These are phyloP conservation scores for Addax nasomaculatus DNA, from an alignment of 2,113 vertebrate species.

Conservation along the genomic window DNA sequence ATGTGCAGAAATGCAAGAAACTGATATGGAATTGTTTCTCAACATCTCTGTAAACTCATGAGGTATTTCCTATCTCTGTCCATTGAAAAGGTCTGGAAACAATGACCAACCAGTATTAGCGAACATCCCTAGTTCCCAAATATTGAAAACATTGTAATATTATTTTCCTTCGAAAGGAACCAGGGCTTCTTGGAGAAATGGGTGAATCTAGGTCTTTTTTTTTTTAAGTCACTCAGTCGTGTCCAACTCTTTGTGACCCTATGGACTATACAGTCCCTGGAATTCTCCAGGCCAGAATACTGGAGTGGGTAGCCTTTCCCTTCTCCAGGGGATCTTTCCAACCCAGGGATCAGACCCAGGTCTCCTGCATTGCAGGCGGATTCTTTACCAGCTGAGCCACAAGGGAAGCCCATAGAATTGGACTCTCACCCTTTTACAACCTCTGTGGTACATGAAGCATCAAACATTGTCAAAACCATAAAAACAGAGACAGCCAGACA, in stretches of 20 bases:
- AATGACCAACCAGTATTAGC: not conserved
- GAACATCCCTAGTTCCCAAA: not conserved
- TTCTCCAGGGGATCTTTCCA: not conserved
- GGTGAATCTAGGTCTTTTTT: not conserved
- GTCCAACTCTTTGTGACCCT: not conserved
- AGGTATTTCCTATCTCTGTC: not conserved
- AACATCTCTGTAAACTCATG: not conserved
- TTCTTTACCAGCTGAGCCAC: not conserved
- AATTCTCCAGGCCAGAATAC: not conserved
- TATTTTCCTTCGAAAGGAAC: not conserved
- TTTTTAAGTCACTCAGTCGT: not conserved
- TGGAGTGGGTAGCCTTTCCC: not conserved
- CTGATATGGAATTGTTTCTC: not conserved
- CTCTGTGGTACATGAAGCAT: not conserved
- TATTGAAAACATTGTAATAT: not conserved
- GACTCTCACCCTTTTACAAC: not conserved
- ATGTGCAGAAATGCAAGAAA: not conserved
- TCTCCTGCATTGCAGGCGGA: not conserved
- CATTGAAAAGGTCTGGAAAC: not conserved
- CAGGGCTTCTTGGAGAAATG: not conserved
- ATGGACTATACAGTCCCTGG: not conserved
- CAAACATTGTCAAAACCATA: not conserved
- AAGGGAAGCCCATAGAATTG: not conserved
- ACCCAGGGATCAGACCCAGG: not conserved
- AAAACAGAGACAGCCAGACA: not conserved